Evolutionary conservation across 2,113 vertebrate genomes (phyloP), one percentile per base, ranked within the genome.

Genomic region (Sinocyclocheilus anshuiensis): DNA sequence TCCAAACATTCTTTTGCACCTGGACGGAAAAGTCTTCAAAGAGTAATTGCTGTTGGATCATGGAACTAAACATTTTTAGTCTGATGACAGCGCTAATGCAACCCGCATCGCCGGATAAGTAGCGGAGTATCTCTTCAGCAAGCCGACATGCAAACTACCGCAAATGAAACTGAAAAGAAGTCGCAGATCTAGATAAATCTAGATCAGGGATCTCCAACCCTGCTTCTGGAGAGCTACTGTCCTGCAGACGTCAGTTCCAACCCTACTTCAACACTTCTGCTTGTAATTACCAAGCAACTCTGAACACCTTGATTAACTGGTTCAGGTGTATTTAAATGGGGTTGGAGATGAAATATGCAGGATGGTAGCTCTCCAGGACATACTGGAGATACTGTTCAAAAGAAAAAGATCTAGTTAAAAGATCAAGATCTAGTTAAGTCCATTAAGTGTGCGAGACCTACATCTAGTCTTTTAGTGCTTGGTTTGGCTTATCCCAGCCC

Each of bases 1-100:
- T 86, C 83, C 86, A 84, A n/a, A 22, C 8, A 59, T n/a, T 9
- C 26, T 77, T 75, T 83, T 71, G 29, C 26, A 71, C 59, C 75
- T 77, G 36, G 59, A 50, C 0, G 36, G 81, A 72, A 55, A 79
- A 78, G 42, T 77, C 13, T 18, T 45, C 20, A 55, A 72, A 12
- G 20, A n/a, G 4, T 42, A 42, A 42, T 74, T 42, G 71, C 71
- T 72, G 69, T 72, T 39, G 33, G 33, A 39, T 71, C 16, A 39
- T 42, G 33, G 5, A 72, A 39, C 18, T 22, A 42, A 6, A 1
- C 0, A 18, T 36, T 71, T 69, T 36, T 36, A 29, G 39, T 65
- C 63, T 57, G 29, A 86, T 48, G 29, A 33, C 29, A 33, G 29
- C 29, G 29, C 29, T 33, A 33, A 33, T 33, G 29, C 29, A 33